These are phyloP conservation scores for Haliclona indistincta DNA, from an alignment of 37 sponge, comb jelly and placozoan species.

Conservation along the genomic window DNA sequence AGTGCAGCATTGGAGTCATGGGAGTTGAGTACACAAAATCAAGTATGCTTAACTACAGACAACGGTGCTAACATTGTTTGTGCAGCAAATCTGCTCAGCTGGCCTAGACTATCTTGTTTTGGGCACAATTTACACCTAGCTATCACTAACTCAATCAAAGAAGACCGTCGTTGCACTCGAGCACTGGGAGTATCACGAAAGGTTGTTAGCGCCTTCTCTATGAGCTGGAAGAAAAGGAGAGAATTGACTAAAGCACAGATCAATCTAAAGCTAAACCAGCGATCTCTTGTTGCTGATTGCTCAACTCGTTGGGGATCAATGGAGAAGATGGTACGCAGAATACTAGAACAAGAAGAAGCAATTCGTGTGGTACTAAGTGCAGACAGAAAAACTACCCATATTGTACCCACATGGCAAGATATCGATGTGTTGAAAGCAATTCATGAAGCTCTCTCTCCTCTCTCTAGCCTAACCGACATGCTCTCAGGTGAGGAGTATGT, in stretches of 20 bases:
- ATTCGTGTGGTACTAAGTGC: conserved; percentile 3
- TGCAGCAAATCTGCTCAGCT: conserved; percentile 8
- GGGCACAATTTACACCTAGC: conserved; percentile 54
- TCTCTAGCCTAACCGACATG: conserved; percentile 39
- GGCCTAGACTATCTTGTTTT: conserved; percentile 31
- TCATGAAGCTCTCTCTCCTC: conserved; percentile 20
- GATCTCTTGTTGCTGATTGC: conserved; percentile 6
- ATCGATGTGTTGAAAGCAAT: conserved; percentile 26
- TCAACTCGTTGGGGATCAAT: conserved; percentile 7
- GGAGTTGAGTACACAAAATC: conserved; percentile 8
- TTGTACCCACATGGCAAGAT: conserved; percentile 43
- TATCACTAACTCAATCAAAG: conserved; percentile 14
- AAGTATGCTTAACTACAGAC: conserved; percentile 44
- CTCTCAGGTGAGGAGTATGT: conserved; percentile 41
- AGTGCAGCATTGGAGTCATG: conserved; percentile 19
- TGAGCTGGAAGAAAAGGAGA: conserved; percentile 30
- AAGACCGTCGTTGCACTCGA: neutral
- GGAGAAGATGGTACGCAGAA: conserved; percentile 11
- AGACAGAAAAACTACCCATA: neutral
- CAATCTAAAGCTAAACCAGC: conserved; percentile 19
- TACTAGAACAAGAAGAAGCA: conserved; percentile 8
- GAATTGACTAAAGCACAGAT: conserved; percentile 20
- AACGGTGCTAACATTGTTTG: conserved; percentile 28
- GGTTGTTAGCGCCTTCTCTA: conserved; percentile 28
- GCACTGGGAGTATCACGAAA: conserved; percentile 17